Conservation (phyloP, 2,888 invertebrate species). For the Pherbina coryleti region DNA sequence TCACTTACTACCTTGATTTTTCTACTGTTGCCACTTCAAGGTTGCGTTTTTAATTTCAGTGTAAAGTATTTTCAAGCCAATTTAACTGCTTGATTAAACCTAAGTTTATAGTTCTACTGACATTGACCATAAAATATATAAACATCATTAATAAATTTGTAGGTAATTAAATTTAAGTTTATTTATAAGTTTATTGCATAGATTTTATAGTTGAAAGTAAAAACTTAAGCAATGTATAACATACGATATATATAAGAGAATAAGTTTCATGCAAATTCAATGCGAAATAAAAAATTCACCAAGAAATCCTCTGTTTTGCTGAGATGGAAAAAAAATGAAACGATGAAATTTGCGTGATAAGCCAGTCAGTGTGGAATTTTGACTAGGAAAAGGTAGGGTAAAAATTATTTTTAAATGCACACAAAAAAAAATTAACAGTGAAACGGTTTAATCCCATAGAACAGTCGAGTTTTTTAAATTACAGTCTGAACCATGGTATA, state of each 20-base stretch:
- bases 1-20: not conserved
- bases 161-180: slow-evolving; percentile 26
- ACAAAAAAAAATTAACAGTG: too few relatives aligned
- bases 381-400: too few relatives aligned
- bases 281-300: too few relatives aligned
- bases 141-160: not conserved
- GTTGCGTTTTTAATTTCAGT: not conserved
- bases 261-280: slow-evolving; percentile 13
- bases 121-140: slow-evolving; percentile 12
- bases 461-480: too few relatives aligned
- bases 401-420: too few relatives aligned
- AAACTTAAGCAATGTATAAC: slow-evolving; percentile 45
- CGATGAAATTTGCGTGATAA: too few relatives aligned
- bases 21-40: not conserved
- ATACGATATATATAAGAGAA: slow-evolving; percentile 40
- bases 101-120: not conserved
- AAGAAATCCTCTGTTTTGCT: too few relatives aligned
- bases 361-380: too few relatives aligned
- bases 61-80: not conserved
- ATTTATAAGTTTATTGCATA: not conserved
- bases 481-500: too few relatives aligned
- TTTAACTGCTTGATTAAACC: not conserved
- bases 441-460: too few relatives aligned
- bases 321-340: too few relatives aligned
- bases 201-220: not conserved